Conservation (phyloP, 2,113 vertebrate species). For the Petaurus breviceps region DNA sequence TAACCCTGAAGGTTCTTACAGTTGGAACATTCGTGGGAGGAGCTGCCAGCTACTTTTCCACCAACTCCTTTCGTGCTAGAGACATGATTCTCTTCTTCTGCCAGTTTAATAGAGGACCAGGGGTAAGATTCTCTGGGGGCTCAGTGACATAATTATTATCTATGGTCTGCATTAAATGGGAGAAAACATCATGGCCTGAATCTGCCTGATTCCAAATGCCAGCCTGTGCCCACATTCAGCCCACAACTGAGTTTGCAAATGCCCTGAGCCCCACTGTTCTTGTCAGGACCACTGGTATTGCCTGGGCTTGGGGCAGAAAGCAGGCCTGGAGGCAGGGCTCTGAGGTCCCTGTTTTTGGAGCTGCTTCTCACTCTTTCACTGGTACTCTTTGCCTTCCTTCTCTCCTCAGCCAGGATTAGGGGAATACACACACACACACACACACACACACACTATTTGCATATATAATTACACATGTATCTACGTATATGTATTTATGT, state of each 20-base stretch:
- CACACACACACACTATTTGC: neutral
- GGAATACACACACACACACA: neutral
- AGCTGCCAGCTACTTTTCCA: conserved; percentile 76
- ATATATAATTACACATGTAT: too few species aligned
- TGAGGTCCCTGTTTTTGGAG: neutral
- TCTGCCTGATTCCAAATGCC: conserved; percentile 77
- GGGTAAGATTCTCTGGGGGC: conserved; percentile 77
- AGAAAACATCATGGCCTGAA: conserved; percentile 78
- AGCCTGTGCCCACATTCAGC: conserved; percentile 72
- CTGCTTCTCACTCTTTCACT: neutral
- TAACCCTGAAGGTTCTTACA: conserved; percentile 71
- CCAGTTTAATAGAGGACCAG: conserved; percentile 82
- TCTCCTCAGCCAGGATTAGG: neutral
- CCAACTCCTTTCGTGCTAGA: conserved; percentile 77
- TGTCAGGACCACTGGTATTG: conserved; percentile 5
- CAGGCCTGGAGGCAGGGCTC: neutral
- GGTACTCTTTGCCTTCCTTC: neutral
- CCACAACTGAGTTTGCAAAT: conserved; percentile 65
- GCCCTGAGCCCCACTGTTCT: conserved; percentile 1
- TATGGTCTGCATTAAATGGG: conserved; percentile 79
- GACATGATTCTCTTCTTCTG: conserved; percentile 80
- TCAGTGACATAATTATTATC: conserved; percentile 82
- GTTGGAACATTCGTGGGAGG: conserved; percentile 75
- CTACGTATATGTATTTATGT: too few species aligned
- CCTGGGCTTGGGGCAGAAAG: neutral